Evolutionary conservation across 2,113 vertebrate species (phyloP).

Genomic region (Aldabrachelys gigantea): DNA sequence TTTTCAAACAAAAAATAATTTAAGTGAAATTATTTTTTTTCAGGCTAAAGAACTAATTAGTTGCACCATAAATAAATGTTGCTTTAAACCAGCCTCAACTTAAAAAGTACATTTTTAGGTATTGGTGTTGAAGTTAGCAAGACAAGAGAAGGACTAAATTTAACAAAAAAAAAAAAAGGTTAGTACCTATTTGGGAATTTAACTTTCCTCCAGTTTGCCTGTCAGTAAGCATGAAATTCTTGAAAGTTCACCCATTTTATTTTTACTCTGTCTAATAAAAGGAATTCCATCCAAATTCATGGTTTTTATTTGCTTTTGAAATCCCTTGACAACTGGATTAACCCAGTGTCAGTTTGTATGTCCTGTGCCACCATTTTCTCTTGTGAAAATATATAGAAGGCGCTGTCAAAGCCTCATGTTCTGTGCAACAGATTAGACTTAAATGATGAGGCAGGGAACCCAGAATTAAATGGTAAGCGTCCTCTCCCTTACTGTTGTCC

Average conservation of each 20-base stretch:
- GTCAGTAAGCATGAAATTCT: not conserved
- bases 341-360: not conserved
- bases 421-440: rapidly evolving
- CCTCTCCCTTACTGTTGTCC: not conserved
- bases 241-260: not conserved
- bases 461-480: not conserved
- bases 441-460: not conserved
- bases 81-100: conserved; percentile 31
- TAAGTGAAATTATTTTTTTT: conserved; percentile 19
- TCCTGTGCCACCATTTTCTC: not conserved
- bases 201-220: conserved; percentile 50
- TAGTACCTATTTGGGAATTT: conserved; percentile 15
- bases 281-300: not conserved
- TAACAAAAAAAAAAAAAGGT: not conserved
- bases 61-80: conserved; percentile 48
- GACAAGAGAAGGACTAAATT: not conserved
- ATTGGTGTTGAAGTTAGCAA: conserved; percentile 35
- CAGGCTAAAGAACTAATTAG: conserved; percentile 29
- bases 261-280: not conserved
- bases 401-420: not conserved
- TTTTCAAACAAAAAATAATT: conserved; percentile 38
- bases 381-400: rapidly evolving
- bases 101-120: conserved; percentile 47
- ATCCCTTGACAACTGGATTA: not conserved
- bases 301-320: not conserved